Evolutionary conservation across 2,888 invertebrate species (phyloP).

Genomic region (Andrena trimmerana): DNA sequence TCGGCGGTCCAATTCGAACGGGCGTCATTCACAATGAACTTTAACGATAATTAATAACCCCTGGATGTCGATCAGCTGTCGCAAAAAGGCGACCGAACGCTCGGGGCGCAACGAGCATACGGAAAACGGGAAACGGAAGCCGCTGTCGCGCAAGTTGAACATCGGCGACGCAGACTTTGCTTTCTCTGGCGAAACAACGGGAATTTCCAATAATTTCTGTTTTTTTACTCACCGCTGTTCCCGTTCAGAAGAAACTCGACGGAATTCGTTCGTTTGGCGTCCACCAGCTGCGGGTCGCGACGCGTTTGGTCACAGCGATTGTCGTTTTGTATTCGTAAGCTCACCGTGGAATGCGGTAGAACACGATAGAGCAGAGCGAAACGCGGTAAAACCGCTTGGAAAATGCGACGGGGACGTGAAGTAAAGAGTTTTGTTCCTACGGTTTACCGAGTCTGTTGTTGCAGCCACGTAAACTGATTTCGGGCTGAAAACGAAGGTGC

Average conservation of each 20-base stretch:
- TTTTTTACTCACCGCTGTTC: not conserved
- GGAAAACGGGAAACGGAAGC: not conserved
- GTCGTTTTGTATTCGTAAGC: not conserved
- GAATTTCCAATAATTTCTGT: too few relatives aligned
- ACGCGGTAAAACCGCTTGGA: not conserved
- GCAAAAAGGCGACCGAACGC: slow-evolving; percentile 2
- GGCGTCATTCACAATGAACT: not conserved
- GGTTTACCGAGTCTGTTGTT: not conserved
- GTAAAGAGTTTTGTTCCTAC: not conserved
- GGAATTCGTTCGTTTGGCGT: not conserved
- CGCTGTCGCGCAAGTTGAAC: not conserved
- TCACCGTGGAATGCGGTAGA: not conserved
- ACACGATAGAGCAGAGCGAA: not conserved
- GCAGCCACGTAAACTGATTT: not conserved
- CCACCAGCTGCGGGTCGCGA: not conserved
- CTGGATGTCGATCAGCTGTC: slow-evolving; percentile 5
- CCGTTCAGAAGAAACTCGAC: not conserved
- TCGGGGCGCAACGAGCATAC: not conserved
- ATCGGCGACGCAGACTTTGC: not conserved
- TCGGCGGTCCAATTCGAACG: too few relatives aligned
- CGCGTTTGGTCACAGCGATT: not conserved
- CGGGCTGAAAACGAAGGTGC: not conserved
- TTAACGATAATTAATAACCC: slow-evolving; percentile 23
- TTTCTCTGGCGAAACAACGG: too few relatives aligned
- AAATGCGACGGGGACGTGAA: not conserved